A percentile compares a stretch with the other conserved stretches of the same genome.
Evolutionary conservation across 2,888 invertebrate species (phyloP).

Genomic region (Tipula vernalis): DNA sequence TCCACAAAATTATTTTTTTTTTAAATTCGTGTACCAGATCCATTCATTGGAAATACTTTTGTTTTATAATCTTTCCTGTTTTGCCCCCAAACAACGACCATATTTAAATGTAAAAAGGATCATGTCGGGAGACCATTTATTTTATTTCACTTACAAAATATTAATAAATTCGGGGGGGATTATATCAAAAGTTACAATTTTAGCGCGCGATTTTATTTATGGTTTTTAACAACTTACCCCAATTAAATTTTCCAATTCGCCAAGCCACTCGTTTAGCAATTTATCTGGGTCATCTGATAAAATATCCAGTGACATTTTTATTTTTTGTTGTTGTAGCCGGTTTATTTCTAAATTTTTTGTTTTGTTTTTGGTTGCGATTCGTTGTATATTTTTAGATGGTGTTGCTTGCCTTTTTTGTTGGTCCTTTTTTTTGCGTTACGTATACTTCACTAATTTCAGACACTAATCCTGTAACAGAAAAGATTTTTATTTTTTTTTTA

Average conservation of each 20-base stretch:
- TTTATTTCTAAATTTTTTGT: background rate
- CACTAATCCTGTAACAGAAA: background rate
- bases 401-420: background rate
- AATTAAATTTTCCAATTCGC: constrained; percentile 42
- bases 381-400: background rate
- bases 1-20: background rate
- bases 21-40: background rate
- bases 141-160: background rate
- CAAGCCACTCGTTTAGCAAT: constrained; percentile 43
- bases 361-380: background rate
- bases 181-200: background rate
- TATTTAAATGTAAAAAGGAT: background rate
- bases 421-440: background rate
- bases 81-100: background rate
- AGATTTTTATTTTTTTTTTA: background rate
- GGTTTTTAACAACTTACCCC: constrained; percentile 33
- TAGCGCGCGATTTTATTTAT: background rate
- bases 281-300: constrained; percentile 37
- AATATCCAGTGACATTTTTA: constrained; percentile 14
- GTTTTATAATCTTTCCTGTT: background rate
- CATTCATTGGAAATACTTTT: background rate
- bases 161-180: background rate
- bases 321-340: background rate
- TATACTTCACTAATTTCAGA: background rate
- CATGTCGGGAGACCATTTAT: background rate